Conservation (phyloP, 1,140 invertebrate genomes). For the Tribolium castaneum region DNA sequence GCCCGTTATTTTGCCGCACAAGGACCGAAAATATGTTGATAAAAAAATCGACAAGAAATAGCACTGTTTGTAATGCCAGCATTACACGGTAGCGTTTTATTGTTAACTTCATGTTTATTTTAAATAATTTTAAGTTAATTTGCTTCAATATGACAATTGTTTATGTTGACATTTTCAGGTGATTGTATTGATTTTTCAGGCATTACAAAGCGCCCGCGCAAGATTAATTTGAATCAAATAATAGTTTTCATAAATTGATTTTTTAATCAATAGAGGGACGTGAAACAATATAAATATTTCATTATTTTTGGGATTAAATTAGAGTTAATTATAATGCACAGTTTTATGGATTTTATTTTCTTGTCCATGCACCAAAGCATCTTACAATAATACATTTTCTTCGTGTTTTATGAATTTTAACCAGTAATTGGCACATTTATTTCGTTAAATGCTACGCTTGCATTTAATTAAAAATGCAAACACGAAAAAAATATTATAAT, state of each 20-base stretch:
- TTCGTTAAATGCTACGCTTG: too few relatives aligned
- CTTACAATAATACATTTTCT: too few relatives aligned
- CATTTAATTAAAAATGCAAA: too few relatives aligned
- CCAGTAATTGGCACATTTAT: too few relatives aligned
- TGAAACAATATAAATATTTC: background rate
- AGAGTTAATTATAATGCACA: too few relatives aligned
- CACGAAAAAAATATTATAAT: too few relatives aligned
- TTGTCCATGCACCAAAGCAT: too few relatives aligned
- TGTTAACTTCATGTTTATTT: slow-evolving; percentile 58
- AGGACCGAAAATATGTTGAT: slow-evolving; percentile 59
- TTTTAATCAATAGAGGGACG: background rate
- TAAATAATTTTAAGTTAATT: background rate
- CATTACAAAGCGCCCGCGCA: background rate
- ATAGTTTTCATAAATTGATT: background rate
- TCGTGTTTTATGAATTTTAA: too few relatives aligned
- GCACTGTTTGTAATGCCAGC: slow-evolving; percentile 56
- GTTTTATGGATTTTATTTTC: too few relatives aligned
- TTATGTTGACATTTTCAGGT: slow-evolving; percentile 36
- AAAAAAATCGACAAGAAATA: slow-evolving; percentile 56
- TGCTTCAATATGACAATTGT: background rate
- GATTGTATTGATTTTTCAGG: slow-evolving; percentile 26
- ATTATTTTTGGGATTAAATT: too few relatives aligned
- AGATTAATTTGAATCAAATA: background rate
- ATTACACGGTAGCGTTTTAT: slow-evolving; percentile 55
- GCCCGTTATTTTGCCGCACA: slow-evolving; percentile 56